Conservation (phyloP, 2,797 vertebrate genomes). For the Spinus pinus region DNA sequence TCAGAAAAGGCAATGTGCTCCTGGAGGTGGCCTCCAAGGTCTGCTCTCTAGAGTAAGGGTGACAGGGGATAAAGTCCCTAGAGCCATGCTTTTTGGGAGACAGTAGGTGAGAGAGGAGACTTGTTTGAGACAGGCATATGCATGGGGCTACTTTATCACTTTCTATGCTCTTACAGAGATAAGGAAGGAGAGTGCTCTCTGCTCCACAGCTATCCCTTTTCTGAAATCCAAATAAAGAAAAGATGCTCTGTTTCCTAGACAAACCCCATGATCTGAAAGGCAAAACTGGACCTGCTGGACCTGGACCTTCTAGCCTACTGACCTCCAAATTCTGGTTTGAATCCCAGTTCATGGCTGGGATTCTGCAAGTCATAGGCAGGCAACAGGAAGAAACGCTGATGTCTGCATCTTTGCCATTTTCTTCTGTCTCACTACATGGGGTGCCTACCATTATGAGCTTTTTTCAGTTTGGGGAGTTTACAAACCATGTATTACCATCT, state of each 20-base stretch:
- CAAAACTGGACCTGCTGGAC: not conserved
- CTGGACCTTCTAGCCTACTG: not conserved
- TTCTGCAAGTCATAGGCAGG: not conserved
- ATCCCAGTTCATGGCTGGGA: not conserved
- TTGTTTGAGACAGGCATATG: not conserved
- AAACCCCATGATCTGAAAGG: not conserved
- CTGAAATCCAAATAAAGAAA: not conserved
- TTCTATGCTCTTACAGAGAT: not conserved
- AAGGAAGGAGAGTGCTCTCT: not conserved
- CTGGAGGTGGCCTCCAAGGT: not conserved
- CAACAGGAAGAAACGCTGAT: not conserved
- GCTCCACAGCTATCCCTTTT: not conserved
- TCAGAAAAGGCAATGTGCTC: not conserved
- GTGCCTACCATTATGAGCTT: not conserved
- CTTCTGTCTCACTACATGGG: not conserved
- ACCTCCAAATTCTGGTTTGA: not conserved
- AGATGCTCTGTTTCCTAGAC: not conserved
- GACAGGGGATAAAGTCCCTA: not conserved
- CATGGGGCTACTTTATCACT: rapidly evolving
- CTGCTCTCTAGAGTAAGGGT: not conserved
- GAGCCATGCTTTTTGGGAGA: not conserved
- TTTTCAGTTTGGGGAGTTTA: not conserved
- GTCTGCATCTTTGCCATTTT: not conserved
- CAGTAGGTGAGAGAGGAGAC: not conserved
- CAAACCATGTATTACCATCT: not conserved